These are phyloP conservation scores for Eutrigla gurnardus DNA, from an alignment of 2,797 vertebrate species.

Conservation along the genomic window DNA sequence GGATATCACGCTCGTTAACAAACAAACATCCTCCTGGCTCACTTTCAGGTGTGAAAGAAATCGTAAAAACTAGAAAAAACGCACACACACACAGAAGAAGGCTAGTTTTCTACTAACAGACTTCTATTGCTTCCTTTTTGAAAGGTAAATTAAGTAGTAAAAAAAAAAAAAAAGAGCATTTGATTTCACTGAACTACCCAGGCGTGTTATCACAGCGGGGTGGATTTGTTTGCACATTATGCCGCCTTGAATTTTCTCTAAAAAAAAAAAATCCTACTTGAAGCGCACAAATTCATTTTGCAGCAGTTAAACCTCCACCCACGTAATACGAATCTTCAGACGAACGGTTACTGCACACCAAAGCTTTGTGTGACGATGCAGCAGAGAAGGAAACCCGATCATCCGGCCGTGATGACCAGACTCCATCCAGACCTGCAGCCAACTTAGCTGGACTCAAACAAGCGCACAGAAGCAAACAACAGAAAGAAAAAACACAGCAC, in stretches of 20 bases:
- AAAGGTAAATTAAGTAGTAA: constrained; percentile 57
- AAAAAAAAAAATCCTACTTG: constrained; percentile 32
- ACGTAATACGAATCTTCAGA: constrained; percentile 18
- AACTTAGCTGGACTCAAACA: constrained; percentile 19
- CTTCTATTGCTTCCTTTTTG: constrained; percentile 63
- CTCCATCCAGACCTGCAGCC: constrained; percentile 20
- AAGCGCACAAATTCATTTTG: constrained; percentile 22
- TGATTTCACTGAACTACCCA: constrained; percentile 14
- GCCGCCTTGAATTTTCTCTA: not conserved
- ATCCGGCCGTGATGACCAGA: not conserved
- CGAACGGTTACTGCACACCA: not conserved
- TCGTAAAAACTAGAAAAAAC: constrained; percentile 16
- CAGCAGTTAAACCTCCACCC: constrained; percentile 11
- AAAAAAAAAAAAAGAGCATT: constrained; percentile 23
- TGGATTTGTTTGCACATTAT: constrained; percentile 14
- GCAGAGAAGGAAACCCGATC: not conserved
- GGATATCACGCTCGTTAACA: not conserved
- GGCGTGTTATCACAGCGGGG: constrained; percentile 29
- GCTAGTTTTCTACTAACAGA: constrained; percentile 12
- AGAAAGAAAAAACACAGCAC: constrained; percentile 14
- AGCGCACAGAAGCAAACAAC: constrained; percentile 10
- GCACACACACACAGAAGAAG: constrained; percentile 2
- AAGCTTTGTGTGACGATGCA: constrained; percentile 29
- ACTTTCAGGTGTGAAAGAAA: constrained; percentile 20
- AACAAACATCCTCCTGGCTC: constrained; percentile 4